Conservation (phyloP, 2,888 invertebrate genomes). For the Ichneumoninae sp. region DNA sequence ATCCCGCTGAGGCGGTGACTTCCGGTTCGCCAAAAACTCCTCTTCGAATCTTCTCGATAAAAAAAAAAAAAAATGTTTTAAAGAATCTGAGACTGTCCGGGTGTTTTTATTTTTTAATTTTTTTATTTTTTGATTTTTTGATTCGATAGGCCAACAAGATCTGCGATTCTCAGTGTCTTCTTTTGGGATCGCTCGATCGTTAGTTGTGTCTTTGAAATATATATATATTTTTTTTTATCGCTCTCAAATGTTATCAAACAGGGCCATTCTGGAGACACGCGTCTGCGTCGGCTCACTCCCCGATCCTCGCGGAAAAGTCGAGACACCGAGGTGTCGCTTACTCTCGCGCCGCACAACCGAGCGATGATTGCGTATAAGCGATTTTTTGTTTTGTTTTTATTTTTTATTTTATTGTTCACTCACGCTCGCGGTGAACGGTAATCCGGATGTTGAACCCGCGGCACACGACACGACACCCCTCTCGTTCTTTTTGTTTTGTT, state of each 20-base stretch:
- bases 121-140: not conserved
- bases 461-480: constrained; percentile 31
- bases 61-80: not conserved
- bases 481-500: not conserved
- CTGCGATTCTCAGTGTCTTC: constrained; percentile 51
- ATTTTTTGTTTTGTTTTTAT: constrained; percentile 4
- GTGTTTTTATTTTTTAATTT: not conserved
- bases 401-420: constrained; percentile 29
- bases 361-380: constrained; percentile 30
- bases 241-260: not conserved
- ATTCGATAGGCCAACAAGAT: not conserved
- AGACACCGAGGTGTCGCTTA: constrained; percentile 35
- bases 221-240: not conserved
- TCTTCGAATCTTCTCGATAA: not conserved
- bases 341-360: constrained; percentile 15
- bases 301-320: constrained; percentile 10
- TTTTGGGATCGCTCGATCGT: constrained; percentile 54
- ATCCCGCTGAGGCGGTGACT: constrained; percentile 23
- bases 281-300: not conserved
- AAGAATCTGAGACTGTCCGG: not conserved
- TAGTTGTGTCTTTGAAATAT: constrained; percentile 42
- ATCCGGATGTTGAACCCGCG: constrained; percentile 51
- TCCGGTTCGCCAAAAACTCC: constrained; percentile 14
- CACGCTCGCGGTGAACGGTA: constrained; percentile 50
- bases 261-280: not conserved